Percentiles rank a stretch among this genome's conserved stretches.
Evolutionary conservation across 30 jellyfish, hydroid and myxozoan species (phyloP).

Genomic region (Mastigias papua): DNA sequence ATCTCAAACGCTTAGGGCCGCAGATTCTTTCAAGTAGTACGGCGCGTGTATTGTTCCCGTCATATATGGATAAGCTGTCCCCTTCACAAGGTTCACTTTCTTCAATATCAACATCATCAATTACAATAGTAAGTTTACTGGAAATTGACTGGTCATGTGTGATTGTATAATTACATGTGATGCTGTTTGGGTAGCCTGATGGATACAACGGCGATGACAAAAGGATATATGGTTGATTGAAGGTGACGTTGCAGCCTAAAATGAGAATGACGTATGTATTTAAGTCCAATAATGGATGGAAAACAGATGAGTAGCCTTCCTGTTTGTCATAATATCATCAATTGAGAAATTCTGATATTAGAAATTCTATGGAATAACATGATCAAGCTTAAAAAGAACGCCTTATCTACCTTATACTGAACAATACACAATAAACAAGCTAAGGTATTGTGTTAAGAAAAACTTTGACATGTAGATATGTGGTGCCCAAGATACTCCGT

Average conservation of each 20-base stretch:
- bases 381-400: no score
- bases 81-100: neutral
- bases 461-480: no score
- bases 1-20: neutral
- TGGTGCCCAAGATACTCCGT: no score
- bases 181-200: neutral
- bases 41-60: neutral
- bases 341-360: no score
- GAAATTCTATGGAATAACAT: no score
- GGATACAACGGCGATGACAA: neutral
- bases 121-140: neutral
- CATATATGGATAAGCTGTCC: constrained; percentile 1
- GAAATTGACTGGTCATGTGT: neutral
- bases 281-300: no score
- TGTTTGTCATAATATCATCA: no score
- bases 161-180: neutral
- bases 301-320: no score
- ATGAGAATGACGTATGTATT: neutral
- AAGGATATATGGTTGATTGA: neutral
- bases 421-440: no score
- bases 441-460: no score
- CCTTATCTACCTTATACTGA: no score
- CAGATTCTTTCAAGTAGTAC: neutral
- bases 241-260: neutral
- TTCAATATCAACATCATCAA: neutral